Base-by-base conservation (phyloP, 2,797 vertebrate species). In the Pseudochromis fuscus region DNA sequence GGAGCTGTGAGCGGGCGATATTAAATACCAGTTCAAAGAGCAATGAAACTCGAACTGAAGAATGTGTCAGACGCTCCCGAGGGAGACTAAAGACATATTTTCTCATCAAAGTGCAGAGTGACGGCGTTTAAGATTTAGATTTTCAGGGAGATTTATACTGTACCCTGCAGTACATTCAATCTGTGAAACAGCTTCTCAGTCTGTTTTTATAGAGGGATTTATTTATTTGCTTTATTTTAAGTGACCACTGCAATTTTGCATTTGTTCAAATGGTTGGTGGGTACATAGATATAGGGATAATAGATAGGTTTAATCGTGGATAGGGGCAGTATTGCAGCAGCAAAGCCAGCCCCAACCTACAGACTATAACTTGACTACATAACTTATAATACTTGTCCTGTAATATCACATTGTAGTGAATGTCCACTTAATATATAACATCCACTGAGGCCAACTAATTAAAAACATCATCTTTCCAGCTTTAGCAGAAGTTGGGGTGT, bases 21-120 rank as follows among this genome's bases (percentile, higher is more conserved):
- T 30, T 67, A 18, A 61, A 71, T 58, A 31, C 0, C 2, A 51
- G 37, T 73, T 76, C 51, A 82, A 72, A 72, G 65, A 61, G 3
- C 15, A 28, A 35, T 81, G 64, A 75, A 80, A 75, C 48, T 52
- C 10, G 48, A 78, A 42, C 64, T 65, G 48, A 49, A 57, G 37
- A 67, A 53, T 55, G 64, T 63, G 65, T 61, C 38, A 25, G n/a
- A 44, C 45, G 28, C 52, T 57, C 45, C 45, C 7, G 16, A 48
- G 46, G 25, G 42, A 66, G 21, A 57, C 4, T 27, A 23, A 48
- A 74, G 33, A 68, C 16, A 48, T 30, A 13, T 28, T 61, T 67
- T 64, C 40, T 64, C 51, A 57, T 64, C 15, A 40, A 28, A 42
- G 16, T 44, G 27, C 21, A 33, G 5, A 40, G 45, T 45, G 50